Evolutionary conservation across 2,113 vertebrate genomes (phyloP), one percentile per base, ranked within the genome.

Genomic region (Carollia perspicillata): DNA sequence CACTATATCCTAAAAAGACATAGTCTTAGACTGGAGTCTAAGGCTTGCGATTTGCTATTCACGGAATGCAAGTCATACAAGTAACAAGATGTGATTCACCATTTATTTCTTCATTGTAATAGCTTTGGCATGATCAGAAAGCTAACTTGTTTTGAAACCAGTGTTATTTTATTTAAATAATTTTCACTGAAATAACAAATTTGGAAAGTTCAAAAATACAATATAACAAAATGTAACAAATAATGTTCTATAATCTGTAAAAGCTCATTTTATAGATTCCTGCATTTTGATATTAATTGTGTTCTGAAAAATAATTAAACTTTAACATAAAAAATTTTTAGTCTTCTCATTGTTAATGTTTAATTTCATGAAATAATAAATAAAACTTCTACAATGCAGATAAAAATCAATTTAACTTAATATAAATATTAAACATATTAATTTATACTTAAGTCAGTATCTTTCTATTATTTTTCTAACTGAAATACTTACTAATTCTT

Each of bases 401-500:
- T 53, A 92, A 69, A 89, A 90, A 72, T 20, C 6, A 83, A 92
- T 40, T 74, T 37, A 93, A 75, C 12, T 42, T 69, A 74, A 72
- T 37, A 66, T 71, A 96, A 75, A 44, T 66, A 80, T 18, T 49
- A 94, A 75, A 44, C 58, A 69, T 60, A 69, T 60, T 90, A 81
- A 40, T 60, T 53, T 42, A 78, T 40, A 51, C 20, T 79, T 78
- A 84, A 80, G 44, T 37, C 16, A 85, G 16, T 2, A 72, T 47
- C 13, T 78, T 89, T 65, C 30, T 35, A 66, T 63, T 77, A 88
- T 68, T 94, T 90, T 97, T 90, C 35, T 81, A 91, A 84, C 18
- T 84, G 60, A 77, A 72, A 79, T 98, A 98, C 99, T 99, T 99
- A 99, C 99, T 99, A 99, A 98, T 99, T 99, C 98, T 99, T 99